These are phyloP conservation scores for Caprella mutica DNA, from an alignment of 2,888 invertebrate genomes.

Conservation along the genomic window DNA sequence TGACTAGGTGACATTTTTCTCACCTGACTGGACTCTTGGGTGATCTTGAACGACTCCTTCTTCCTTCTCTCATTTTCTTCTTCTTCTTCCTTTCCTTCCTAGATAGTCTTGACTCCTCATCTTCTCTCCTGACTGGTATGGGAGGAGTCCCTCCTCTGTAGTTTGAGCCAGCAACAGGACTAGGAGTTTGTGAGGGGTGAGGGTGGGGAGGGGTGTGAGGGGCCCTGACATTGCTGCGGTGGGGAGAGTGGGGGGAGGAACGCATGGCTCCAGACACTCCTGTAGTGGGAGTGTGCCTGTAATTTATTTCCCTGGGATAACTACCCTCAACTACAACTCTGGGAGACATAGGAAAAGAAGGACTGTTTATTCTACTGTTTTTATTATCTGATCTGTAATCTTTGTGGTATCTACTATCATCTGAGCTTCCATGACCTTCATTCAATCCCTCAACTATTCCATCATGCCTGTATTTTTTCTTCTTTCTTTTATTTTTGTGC, in stretches of 20 bases:
- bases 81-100: background rate
- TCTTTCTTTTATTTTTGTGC: conserved; percentile 59
- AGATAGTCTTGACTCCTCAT: background rate
- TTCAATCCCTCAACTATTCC: conserved; percentile 21
- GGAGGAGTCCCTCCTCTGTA: no score
- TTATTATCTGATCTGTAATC: conserved; percentile 1
- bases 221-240: conserved; percentile 3
- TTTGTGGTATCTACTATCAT: conserved; percentile 9
- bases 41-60: background rate
- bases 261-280: background rate
- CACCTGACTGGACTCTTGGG: conserved; percentile 7
- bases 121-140: background rate
- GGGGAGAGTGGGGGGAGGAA: background rate
- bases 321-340: background rate
- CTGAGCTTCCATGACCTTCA: conserved; percentile 15
- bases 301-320: conserved; percentile 4
- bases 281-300: background rate
- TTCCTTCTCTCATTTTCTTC: background rate
- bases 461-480: conserved; percentile 45
- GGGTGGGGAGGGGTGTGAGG: conserved; percentile 10
- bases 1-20: background rate
- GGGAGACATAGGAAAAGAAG: background rate
- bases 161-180: no score
- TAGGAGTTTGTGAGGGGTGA: no score
- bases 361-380: conserved; percentile 5